Base-by-base conservation (phyloP, 2,113 vertebrate species). In the Chitala chitala region DNA sequence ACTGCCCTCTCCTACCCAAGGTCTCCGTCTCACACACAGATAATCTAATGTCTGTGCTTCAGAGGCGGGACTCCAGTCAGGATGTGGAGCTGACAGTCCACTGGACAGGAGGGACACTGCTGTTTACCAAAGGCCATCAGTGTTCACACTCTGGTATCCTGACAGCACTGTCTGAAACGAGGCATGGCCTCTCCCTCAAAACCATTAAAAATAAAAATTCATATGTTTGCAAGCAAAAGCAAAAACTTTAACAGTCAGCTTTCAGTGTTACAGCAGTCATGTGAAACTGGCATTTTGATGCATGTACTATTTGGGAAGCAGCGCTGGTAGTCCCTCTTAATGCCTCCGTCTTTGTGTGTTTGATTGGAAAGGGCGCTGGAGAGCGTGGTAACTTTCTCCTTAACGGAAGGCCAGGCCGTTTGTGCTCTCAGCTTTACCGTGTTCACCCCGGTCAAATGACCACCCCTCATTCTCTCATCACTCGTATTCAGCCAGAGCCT, bases 1-100 rank as follows among this genome's bases (percentile, higher is more conserved):
- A n/a, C 93, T 88, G 86, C 92, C 91, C 94, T 93, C 95, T 95
- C 93, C 94, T 91, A 95, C 93, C 93, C 88, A 93, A 94, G 94
- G 92, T 91, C 88, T 98, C 94, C 93, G 88, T 94, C 98, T 98
- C 93, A 98, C 85, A 82, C 74, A 82, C 79, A 89, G 91, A 96
- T 90, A 92, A 91, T 93, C 98, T 94, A 95, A 98, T 98, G 96
- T 98, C 94, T 94, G 93, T 92, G 91, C 90, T 93, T 98, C 94
- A 98, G 98, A 98, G 92, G 91, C 87, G 89, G 89, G 92, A 92
- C 92, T 88, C 22, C 9, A 58, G 26, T 20, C 22, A n/a, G 38
- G n/a, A n/a, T 86, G 86, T 84, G 80, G 84, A 91, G 92, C 92
- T 91, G 93, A 89, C 86, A 92, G 89, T 90, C 89, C 91, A 92